Percentiles rank a stretch among this genome's conserved stretches.
Conservation (phyloP, 2,113 vertebrate species). For the Serilophus lunatus region DNA sequence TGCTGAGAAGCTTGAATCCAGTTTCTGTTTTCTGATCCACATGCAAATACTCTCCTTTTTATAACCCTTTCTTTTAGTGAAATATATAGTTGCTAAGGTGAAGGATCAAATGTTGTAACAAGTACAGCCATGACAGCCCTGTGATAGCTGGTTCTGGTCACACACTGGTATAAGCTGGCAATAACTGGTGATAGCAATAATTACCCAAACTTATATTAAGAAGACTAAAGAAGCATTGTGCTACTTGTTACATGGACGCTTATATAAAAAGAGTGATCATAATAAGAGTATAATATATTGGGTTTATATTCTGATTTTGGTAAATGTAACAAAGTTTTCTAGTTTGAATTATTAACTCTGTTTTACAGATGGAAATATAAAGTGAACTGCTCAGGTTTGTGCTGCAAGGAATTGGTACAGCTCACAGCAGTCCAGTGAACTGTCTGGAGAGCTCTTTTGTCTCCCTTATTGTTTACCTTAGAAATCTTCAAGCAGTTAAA, state of each 20-base stretch:
- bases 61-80: background rate
- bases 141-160: background rate
- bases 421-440: background rate
- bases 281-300: background rate
- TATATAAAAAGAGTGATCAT: background rate
- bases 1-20: background rate
- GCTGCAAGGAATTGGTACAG: background rate
- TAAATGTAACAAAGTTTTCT: background rate
- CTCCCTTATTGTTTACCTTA: slow-evolving; percentile 5
- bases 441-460: background rate
- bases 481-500: slow-evolving; percentile 30
- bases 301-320: background rate
- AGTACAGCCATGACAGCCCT: background rate
- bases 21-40: slow-evolving; percentile 13
- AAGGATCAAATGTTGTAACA: background rate
- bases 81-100: background rate
- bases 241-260: background rate
- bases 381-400: background rate
- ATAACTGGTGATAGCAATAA: background rate
- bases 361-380: background rate
- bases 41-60: background rate
- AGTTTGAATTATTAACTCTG: background rate
- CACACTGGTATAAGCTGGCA: background rate
- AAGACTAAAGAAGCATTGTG: background rate
- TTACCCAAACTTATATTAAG: background rate